Evolutionary conservation across 2,888 invertebrate species (phyloP).

Genomic region (Sinelater perroti): DNA sequence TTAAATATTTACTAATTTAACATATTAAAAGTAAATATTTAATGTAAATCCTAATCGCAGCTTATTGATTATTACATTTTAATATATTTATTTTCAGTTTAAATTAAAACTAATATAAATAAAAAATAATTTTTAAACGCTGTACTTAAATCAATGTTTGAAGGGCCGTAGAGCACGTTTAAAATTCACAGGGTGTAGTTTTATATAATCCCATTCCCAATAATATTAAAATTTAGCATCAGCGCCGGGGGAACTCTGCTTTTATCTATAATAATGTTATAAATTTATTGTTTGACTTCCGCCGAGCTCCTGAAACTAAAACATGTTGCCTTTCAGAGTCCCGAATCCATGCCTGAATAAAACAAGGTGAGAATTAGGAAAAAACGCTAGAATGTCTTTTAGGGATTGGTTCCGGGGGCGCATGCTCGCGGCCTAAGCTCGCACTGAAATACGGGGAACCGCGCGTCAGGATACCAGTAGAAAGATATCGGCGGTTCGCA

Average conservation of each 20-base stretch:
- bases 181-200: background rate
- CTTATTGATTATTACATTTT: too few relatives aligned
- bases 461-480: slow-evolving; percentile 51
- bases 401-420: slow-evolving; percentile 44
- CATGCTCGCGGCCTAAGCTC: slow-evolving; percentile 48
- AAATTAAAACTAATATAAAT: too few relatives aligned
- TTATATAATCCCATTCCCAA: background rate
- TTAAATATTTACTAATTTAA: too few relatives aligned
- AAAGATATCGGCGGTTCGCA: slow-evolving; percentile 25
- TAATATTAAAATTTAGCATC: slow-evolving; percentile 3
- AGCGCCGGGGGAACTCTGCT: background rate
- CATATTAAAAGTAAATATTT: too few relatives aligned
- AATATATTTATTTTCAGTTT: too few relatives aligned
- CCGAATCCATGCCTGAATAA: slow-evolving; percentile 41
- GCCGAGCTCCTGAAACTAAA: slow-evolving; percentile 7
- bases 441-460: slow-evolving; percentile 50
- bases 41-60: too few relatives aligned
- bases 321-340: too few relatives aligned
- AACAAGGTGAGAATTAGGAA: slow-evolving; percentile 52
- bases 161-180: too few relatives aligned
- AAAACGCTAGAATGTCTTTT: slow-evolving; percentile 42
- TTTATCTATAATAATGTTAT: slow-evolving; percentile 8
- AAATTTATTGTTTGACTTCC: slow-evolving; percentile 7
- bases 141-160: too few relatives aligned
- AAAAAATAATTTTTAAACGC: too few relatives aligned